Conservation (phyloP, 2,113 vertebrate genomes). For the Crotalus tigris region DNA sequence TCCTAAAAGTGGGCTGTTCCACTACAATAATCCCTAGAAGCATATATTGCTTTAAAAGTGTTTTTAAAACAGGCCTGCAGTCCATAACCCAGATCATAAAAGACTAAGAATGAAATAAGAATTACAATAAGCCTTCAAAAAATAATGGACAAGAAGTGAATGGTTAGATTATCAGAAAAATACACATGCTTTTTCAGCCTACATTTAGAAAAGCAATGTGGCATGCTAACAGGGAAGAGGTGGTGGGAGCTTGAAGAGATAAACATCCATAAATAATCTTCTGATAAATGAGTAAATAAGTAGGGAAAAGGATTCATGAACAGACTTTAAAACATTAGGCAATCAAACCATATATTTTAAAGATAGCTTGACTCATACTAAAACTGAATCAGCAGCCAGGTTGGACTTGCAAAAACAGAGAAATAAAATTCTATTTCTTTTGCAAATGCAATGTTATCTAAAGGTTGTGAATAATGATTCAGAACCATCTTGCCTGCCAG, state of each 20-base stretch:
- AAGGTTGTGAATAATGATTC: conserved; percentile 41
- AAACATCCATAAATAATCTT: conserved; percentile 29
- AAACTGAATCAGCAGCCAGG: conserved; percentile 41
- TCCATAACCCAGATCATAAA: background rate
- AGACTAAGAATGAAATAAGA: background rate
- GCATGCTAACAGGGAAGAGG: conserved; percentile 9
- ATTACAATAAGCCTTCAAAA: background rate
- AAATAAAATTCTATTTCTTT: conserved; percentile 49
- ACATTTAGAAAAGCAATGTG: conserved; percentile 35
- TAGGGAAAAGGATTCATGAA: conserved; percentile 17
- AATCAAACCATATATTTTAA: background rate
- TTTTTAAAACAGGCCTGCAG: background rate
- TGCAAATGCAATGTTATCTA: conserved; percentile 14
- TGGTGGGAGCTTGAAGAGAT: background rate
- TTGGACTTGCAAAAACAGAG: conserved; percentile 32
- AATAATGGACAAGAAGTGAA: conserved; percentile 8
- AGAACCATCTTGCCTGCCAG: conserved; percentile 50
- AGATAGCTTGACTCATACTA: conserved; percentile 40
- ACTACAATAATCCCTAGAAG: background rate
- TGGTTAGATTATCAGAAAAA: background rate
- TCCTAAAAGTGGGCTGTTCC: background rate
- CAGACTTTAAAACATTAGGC: conserved; percentile 15
- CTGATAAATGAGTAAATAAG: conserved; percentile 10
- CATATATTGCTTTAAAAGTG: background rate
- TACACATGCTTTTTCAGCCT: conserved; percentile 19